Conservation (phyloP, 2,113 vertebrate species). For the Anthoscopus minutus region DNA sequence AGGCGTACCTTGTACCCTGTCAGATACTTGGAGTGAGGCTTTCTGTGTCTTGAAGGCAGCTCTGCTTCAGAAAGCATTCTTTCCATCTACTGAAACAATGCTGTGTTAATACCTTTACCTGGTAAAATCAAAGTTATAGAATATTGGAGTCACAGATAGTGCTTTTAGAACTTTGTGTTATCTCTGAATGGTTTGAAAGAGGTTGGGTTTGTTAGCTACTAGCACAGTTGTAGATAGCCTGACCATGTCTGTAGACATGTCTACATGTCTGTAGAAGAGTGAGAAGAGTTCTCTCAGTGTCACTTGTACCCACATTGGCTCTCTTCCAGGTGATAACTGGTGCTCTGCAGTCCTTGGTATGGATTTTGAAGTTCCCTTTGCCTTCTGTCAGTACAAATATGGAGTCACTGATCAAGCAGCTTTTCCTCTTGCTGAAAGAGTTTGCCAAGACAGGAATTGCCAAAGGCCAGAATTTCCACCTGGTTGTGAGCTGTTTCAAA, state of each 20-base stretch:
- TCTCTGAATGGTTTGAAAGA: not conserved
- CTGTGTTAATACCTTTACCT: not conserved
- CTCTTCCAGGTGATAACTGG: slow-evolving; percentile 87
- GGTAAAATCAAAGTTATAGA: not conserved
- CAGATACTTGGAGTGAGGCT: not conserved
- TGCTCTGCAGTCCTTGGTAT: slow-evolving; percentile 83
- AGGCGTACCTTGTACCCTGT: not conserved
- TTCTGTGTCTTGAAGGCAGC: not conserved
- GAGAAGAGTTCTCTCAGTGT: not conserved
- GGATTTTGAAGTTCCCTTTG: slow-evolving; percentile 88
- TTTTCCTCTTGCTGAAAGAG: slow-evolving; percentile 92
- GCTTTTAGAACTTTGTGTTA: not conserved
- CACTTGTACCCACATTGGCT: not conserved
- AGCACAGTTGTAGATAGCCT: not conserved
- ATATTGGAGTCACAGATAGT: not conserved
- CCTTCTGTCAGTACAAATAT: slow-evolving; percentile 75
- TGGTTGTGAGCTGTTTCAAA: slow-evolving; percentile 96
- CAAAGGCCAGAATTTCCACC: slow-evolving; percentile 88
- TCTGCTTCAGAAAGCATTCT: not conserved
- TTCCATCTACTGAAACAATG: not conserved
- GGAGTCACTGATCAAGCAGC: slow-evolving; percentile 78
- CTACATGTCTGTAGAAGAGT: too few relatives aligned
- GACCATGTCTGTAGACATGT: too few relatives aligned
- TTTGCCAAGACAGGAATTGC: slow-evolving; percentile 89
- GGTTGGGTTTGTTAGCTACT: not conserved